These are phyloP conservation scores for Strigamia transsilvanica DNA, from an alignment of 2,888 invertebrate species.

Conservation along the genomic window DNA sequence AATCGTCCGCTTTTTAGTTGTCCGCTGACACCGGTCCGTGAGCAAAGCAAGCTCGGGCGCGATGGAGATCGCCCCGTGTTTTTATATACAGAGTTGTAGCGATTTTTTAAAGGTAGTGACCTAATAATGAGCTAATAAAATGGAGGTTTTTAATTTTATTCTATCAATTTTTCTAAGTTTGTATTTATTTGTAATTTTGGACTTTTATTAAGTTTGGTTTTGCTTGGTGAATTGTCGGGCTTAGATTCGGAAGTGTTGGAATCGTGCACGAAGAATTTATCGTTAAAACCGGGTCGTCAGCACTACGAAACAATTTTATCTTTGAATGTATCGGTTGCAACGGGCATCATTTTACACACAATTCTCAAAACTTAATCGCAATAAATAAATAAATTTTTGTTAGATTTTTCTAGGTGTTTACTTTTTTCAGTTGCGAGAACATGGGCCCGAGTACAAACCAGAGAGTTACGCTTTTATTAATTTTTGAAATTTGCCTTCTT, in stretches of 20 bases:
- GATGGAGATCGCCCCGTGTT: constrained; percentile 62
- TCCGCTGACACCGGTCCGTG: constrained; percentile 62
- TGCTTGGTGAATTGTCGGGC: constrained; percentile 59
- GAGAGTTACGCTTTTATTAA: too few relatives aligned
- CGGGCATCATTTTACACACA: constrained; percentile 57
- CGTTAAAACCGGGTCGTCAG: constrained; percentile 57
- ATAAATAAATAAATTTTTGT: background rate
- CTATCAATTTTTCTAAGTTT: constrained; percentile 1
- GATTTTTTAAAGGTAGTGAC: constrained; percentile 59
- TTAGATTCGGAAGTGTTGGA: constrained; percentile 59
- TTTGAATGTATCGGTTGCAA: constrained; percentile 63
- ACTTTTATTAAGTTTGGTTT: background rate
- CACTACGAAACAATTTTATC: constrained; percentile 59
- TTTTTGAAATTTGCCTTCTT: too few relatives aligned
- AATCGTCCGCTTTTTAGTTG: constrained; percentile 62
- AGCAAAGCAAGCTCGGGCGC: constrained; percentile 65
- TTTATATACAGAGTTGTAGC: constrained; percentile 57
- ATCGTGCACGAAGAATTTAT: constrained; percentile 60
- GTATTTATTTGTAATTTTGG: constrained; percentile 16
- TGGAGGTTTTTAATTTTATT: too few relatives aligned
- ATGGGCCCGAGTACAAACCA: too few relatives aligned
- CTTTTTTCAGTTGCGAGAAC: too few relatives aligned
- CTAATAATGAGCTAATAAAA: too few relatives aligned
- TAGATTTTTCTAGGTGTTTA: too few relatives aligned
- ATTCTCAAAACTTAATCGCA: background rate